Evolutionary conservation across 1,140 invertebrate genomes (phyloP).

Genomic region (Wasmannia auropunctata): DNA sequence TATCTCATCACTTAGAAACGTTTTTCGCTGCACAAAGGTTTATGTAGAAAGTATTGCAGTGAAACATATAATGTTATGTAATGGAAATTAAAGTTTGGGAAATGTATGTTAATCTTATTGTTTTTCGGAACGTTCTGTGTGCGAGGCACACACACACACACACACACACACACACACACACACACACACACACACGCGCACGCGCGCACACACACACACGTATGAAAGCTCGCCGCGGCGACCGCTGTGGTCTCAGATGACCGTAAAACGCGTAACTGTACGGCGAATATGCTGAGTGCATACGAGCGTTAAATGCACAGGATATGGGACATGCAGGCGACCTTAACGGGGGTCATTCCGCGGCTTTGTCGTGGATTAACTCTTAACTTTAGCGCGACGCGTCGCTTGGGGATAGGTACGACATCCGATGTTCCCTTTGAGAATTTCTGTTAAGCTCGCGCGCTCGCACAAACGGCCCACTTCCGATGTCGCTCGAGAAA

Average conservation of each 20-base stretch:
- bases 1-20: not conserved
- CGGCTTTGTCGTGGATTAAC: constrained; percentile 74
- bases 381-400: constrained; percentile 61
- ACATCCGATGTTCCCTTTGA: constrained; percentile 58
- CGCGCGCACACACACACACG: too few relatives aligned
- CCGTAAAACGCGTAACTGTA: constrained; percentile 24
- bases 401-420: not conserved
- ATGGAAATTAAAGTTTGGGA: not conserved
- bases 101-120: constrained; percentile 3
- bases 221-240: not conserved
- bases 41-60: not conserved
- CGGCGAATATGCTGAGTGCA: constrained; percentile 18
- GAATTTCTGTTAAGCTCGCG: constrained; percentile 42
- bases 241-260: constrained; percentile 17
- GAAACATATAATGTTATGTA: not conserved
- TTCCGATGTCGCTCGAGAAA: constrained; percentile 42
- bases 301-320: constrained; percentile 37
- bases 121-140: not conserved
- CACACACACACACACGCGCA: too few relatives aligned
- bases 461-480: constrained; percentile 45
- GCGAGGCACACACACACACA: not conserved
- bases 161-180: too few relatives aligned
- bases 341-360: constrained; percentile 51
- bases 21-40: not conserved
- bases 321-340: constrained; percentile 21